Base-by-base conservation (phyloP, 2,797 vertebrate genomes). In the Leuciscus waleckii region DNA sequence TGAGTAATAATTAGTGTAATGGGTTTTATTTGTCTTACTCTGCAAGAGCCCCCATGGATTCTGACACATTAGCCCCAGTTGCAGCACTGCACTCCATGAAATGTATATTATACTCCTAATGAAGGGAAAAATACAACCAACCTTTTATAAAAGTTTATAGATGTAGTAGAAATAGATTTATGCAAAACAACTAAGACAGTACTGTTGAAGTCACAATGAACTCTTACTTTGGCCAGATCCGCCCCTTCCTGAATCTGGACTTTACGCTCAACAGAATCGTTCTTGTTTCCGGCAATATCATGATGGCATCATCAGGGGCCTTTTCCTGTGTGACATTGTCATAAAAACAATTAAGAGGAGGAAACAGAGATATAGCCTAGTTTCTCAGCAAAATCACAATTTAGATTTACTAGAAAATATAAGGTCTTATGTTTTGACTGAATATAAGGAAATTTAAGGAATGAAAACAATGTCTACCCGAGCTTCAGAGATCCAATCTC, bases 1-100 rank as follows among this genome's bases (percentile, higher is more conserved):
- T 67, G 43, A 68, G 21, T 4, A 70, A 29, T 71, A 79, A 61
- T 1, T 39, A 17, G 0, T 61, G 29, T 65, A 23, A 49, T 19
- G 5, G n/a, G 10, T 21, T 74, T 39, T 13, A 35, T 49, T 70
- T 43, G 29, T 51, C 92, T 96, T 94, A 99, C 98, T 97, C 96
- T 89, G 94, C 93, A 39, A 99, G 91, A 43, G 87, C 93, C 90
- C 94, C 91, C 92, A 99, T 86, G 76, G 95, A 94, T 85, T 97
- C 92, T 0, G 90, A 88, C 87, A 99, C 95, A 1, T 99, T 98
- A 90, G 97, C 94, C 16, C 97, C 98, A 0, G 97, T 96, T 83
- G 94, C 95, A 65, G 96, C 98, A 0, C 98, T 99, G 89, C 98
- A 99, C 91, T 99, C 98, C 3, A 93, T 94, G 85, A 99, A 99